Evolutionary conservation across 2,113 vertebrate species (phyloP).

Genomic region (Chaetops frenatus): DNA sequence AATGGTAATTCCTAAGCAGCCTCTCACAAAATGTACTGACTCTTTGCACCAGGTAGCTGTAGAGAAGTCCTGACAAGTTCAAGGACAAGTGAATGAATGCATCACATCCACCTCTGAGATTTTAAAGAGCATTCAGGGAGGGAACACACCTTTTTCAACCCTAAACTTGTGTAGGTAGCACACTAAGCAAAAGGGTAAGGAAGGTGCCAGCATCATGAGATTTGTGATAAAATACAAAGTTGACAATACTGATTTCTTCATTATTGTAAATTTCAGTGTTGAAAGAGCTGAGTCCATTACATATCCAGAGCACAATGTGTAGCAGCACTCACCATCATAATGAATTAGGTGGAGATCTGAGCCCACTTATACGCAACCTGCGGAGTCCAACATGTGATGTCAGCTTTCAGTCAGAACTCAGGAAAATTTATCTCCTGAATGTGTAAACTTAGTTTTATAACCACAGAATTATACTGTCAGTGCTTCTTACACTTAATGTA

Average conservation of each 20-base stretch:
- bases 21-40: background rate
- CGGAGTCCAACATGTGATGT: rapidly evolving
- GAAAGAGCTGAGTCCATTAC: background rate
- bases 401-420: background rate
- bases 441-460: background rate
- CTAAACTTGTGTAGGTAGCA: background rate
- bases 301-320: rapidly evolving
- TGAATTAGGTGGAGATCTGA: rapidly evolving
- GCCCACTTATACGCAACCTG: background rate
- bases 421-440: background rate
- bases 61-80: background rate
- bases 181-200: background rate
- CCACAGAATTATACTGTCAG: background rate
- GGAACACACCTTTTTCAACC: background rate
- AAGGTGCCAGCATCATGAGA: background rate
- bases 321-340: background rate
- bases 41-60: background rate
- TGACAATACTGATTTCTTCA: background rate
- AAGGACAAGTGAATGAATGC: background rate
- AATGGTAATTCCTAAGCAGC: background rate
- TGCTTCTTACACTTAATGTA: background rate
- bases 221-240: background rate
- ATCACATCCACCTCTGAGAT: rapidly evolving
- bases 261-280: background rate
- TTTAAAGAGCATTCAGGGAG: background rate